Conservation (phyloP, 2,888 invertebrate species). For the Mimas tiliae region DNA sequence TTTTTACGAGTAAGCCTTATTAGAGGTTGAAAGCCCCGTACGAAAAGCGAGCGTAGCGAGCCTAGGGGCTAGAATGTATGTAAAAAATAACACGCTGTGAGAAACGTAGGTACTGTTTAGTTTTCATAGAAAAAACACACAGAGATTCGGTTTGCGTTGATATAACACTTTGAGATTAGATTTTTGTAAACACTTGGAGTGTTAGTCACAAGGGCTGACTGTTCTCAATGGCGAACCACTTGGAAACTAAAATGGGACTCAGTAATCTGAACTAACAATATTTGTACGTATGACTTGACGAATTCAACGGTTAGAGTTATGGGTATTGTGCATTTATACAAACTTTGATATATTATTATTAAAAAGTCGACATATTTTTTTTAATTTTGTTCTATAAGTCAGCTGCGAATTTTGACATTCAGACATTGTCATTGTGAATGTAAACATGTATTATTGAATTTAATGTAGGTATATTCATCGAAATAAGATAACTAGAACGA, state of each 20-base stretch:
- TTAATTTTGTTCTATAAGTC: too few relatives aligned
- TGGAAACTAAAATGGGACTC: neutral
- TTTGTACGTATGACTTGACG: slow-evolving; percentile 3
- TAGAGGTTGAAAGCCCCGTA: too few relatives aligned
- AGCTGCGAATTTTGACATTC: too few relatives aligned
- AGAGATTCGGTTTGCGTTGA: neutral
- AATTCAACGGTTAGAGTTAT: neutral
- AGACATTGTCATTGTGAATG: too few relatives aligned
- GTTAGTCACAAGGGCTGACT: slow-evolving; percentile 67
- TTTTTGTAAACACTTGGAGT: slow-evolving; percentile 69
- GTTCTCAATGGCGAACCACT: slow-evolving; percentile 10
- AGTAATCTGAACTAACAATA: slow-evolving; percentile 10
- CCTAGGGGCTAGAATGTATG: too few relatives aligned
- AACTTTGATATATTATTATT: too few relatives aligned
- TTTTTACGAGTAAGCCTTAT: too few relatives aligned
- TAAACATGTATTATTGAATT: too few relatives aligned
- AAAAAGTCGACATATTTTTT: too few relatives aligned
- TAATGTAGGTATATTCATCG: too few relatives aligned
- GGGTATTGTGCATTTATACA: neutral
- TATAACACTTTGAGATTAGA: slow-evolving; percentile 55
- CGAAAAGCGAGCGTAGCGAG: too few relatives aligned
- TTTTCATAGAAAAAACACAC: slow-evolving; percentile 20
- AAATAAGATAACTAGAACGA: too few relatives aligned
- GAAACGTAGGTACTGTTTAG: slow-evolving; percentile 19
- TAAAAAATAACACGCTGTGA: slow-evolving; percentile 14